phyloP scores from a whole-genome alignment of 2,888 invertebrate species.

The Acanthococcus lagerstroemiae region DNA sequence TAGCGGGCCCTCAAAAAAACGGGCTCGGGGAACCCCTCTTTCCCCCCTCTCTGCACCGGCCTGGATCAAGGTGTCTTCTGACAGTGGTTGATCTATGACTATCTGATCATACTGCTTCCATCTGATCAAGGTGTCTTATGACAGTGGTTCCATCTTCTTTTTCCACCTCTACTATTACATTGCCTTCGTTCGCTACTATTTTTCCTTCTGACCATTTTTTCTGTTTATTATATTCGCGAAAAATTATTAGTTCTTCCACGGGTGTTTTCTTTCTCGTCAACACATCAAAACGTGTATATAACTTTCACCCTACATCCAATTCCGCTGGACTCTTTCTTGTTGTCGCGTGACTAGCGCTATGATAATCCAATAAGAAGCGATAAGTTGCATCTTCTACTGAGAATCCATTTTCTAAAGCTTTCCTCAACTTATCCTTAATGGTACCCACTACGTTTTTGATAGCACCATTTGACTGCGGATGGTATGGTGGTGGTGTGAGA shows the following conservation, averaged over 20 bases:
- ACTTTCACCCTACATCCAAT: not conserved
- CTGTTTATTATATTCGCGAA: not conserved
- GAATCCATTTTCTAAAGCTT: not conserved
- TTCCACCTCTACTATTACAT: not conserved
- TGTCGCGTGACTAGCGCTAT: slow-evolving; percentile 5
- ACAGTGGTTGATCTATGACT: too few relatives aligned
- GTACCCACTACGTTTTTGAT: not conserved
- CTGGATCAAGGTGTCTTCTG: too few relatives aligned
- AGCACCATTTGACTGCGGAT: slow-evolving; percentile 32
- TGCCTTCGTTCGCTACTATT: not conserved
- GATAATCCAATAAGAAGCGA: slow-evolving; percentile 18
- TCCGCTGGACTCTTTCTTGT: slow-evolving; percentile 15
- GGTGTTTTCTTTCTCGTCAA: not conserved
- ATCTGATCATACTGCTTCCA: too few relatives aligned
- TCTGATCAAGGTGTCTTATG: not conserved
- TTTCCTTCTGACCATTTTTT: not conserved
- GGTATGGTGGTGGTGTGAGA: slow-evolving; percentile 32
- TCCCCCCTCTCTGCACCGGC: too few relatives aligned
- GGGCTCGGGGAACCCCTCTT: too few relatives aligned
- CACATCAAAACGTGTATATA: not conserved
- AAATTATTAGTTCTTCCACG: not conserved
- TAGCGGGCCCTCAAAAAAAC: too few relatives aligned
- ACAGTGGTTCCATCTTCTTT: not conserved
- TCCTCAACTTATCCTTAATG: slow-evolving; percentile 6
- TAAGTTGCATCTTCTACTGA: not conserved